These are phyloP conservation scores for Sturnus vulgaris DNA, from an alignment of 2,113 vertebrate genomes.

Conservation along the genomic window DNA sequence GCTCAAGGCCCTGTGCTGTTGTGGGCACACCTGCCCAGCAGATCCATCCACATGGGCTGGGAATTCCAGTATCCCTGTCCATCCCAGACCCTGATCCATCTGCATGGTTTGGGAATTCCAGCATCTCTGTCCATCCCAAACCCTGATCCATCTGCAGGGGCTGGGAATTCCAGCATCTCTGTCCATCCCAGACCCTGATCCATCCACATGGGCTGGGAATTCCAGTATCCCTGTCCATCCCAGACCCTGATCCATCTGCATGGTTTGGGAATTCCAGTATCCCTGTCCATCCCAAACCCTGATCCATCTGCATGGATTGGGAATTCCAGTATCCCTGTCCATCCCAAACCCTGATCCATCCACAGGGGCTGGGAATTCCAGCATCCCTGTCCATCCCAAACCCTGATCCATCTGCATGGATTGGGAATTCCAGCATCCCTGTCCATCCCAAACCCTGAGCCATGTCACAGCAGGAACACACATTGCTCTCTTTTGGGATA, in stretches of 20 bases:
- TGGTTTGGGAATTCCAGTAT: not conserved
- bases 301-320: not conserved
- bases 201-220: not conserved
- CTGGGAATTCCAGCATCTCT: not conserved
- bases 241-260: not conserved
- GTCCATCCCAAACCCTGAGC: not conserved
- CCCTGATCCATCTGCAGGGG: not conserved
- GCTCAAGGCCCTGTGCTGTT: constrained; percentile 13
- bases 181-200: not conserved
- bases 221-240: not conserved
- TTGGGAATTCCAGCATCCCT: not conserved
- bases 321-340: not conserved
- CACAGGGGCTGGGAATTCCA: rapidly evolving
- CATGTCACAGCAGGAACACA: rapidly evolving
- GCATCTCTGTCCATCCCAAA: not conserved
- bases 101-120: not conserved
- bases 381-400: not conserved
- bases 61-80: not conserved
- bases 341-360: rapidly evolving
- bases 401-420: rapidly evolving
- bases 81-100: not conserved
- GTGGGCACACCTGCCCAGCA: not conserved
- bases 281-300: rapidly evolving
- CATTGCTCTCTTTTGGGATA: not conserved
- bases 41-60: not conserved